Evolutionary conservation across 2,888 invertebrate species (phyloP).

Genomic region (Trisateles emortualis): DNA sequence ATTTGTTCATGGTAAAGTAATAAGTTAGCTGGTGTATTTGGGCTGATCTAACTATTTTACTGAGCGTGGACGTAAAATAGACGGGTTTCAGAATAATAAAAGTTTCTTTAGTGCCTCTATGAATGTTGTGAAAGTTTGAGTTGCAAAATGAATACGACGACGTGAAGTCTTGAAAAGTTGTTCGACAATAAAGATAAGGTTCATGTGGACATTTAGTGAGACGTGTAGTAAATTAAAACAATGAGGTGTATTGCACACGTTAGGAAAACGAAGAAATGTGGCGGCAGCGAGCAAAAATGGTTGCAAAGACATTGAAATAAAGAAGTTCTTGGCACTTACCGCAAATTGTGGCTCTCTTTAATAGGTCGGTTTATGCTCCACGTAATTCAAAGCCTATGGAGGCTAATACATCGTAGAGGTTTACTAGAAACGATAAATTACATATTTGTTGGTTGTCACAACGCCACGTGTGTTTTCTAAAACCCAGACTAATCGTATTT

Average conservation of each 20-base stretch:
- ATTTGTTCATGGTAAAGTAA: constrained; percentile 81
- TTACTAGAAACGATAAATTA: constrained; percentile 74
- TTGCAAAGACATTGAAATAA: constrained; percentile 56
- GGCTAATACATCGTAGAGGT: constrained; percentile 71
- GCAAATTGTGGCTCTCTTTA: constrained; percentile 58
- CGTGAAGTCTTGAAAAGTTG: constrained; percentile 55
- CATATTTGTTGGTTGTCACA: constrained; percentile 50
- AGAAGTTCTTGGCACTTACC: constrained; percentile 51
- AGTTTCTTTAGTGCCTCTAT: constrained; percentile 53
- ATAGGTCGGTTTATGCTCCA: constrained; percentile 68
- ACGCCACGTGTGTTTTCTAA: constrained; percentile 45
- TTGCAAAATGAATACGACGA: constrained; percentile 46
- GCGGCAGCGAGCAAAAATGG: constrained; percentile 51
- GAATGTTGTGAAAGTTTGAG: constrained; percentile 44
- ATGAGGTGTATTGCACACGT: constrained; percentile 60
- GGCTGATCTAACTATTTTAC: constrained; percentile 55
- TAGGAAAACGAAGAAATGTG: constrained; percentile 42
- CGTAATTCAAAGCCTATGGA: constrained; percentile 71
- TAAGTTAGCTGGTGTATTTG: constrained; percentile 69
- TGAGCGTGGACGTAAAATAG: background rate
- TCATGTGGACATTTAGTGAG: constrained; percentile 60
- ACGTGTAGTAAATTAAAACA: constrained; percentile 72
- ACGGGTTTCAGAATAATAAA: constrained; percentile 26
- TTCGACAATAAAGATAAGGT: constrained; percentile 66
- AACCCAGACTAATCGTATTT: constrained; percentile 51